A percentile compares a stretch with the other conserved stretches of the same genome.
These are phyloP conservation scores for Carterocephalus palaemon DNA, from an alignment of 2,888 invertebrate genomes.

Conservation along the genomic window DNA sequence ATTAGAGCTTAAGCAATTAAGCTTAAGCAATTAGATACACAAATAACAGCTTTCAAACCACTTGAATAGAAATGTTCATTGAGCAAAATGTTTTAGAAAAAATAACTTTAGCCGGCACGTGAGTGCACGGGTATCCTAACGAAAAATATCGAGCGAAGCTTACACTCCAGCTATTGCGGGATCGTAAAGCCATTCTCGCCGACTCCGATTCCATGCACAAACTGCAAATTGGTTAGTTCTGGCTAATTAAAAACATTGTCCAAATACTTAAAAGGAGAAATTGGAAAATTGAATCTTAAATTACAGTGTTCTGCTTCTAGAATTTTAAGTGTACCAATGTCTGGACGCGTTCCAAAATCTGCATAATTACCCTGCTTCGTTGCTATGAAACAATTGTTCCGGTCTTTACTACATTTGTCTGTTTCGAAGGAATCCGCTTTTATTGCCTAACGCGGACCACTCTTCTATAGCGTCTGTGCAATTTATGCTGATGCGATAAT, in stretches of 20 bases:
- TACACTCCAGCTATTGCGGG: not conserved
- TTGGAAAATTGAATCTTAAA: constrained; percentile 26
- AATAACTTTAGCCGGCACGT: too few relatives aligned
- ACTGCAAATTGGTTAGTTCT: constrained; percentile 23
- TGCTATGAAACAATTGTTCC: constrained; percentile 29
- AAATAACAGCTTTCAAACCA: too few relatives aligned
- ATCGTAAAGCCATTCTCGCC: constrained; percentile 1
- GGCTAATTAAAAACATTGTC: constrained; percentile 26
- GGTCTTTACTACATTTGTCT: constrained; percentile 34
- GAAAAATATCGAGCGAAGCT: too few relatives aligned
- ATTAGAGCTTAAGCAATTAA: too few relatives aligned
- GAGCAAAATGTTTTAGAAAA: too few relatives aligned
- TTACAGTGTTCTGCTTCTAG: constrained; percentile 24
- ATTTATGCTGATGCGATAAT: constrained; percentile 23
- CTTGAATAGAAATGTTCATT: too few relatives aligned
- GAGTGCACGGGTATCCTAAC: too few relatives aligned
- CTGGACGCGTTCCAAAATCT: constrained; percentile 31
- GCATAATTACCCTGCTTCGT: constrained; percentile 31
- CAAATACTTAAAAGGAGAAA: constrained; percentile 26
- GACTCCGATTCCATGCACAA: constrained; percentile 13
- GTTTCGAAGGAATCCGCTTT: constrained; percentile 35
- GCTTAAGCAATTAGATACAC: too few relatives aligned
- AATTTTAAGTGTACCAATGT: constrained; percentile 31
- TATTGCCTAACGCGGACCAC: constrained; percentile 31
- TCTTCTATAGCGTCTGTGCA: constrained; percentile 19